These are phyloP conservation scores for Pionites leucogaster DNA, from an alignment of 2,113 vertebrate genomes.

Conservation along the genomic window DNA sequence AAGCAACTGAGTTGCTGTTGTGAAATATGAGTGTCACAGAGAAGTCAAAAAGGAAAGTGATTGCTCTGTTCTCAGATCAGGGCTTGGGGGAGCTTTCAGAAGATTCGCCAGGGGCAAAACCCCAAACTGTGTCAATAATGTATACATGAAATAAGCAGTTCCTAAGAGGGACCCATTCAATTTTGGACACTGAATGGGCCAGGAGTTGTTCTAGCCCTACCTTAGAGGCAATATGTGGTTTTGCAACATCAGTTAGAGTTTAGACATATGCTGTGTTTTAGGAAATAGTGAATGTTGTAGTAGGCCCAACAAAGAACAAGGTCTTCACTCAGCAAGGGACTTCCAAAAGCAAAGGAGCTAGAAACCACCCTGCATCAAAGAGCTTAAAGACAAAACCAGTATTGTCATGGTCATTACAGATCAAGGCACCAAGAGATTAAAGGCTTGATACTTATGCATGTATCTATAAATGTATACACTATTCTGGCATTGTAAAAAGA, in stretches of 20 bases:
- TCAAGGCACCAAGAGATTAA: constrained; percentile 32
- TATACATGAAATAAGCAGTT: background rate
- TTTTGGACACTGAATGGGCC: background rate
- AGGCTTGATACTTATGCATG: background rate
- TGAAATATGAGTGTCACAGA: constrained; percentile 17
- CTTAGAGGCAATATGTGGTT: background rate
- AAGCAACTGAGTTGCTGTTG: background rate
- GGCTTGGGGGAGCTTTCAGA: background rate
- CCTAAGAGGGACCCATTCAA: constrained; percentile 26
- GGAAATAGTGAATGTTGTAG: background rate
- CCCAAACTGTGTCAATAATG: background rate
- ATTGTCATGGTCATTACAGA: background rate
- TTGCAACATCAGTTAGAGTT: background rate
- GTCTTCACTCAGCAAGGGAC: background rate
- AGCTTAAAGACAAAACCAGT: constrained; percentile 8
- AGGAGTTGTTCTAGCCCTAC: background rate
- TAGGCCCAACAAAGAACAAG: background rate
- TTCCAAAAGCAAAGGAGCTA: background rate
- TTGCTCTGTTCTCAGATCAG: background rate
- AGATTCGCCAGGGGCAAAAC: constrained; percentile 9
- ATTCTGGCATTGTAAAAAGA: background rate
- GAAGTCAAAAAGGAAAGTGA: background rate
- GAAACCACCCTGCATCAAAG: constrained; percentile 30
- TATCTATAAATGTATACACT: background rate
- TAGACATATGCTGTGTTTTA: background rate